Conservation (phyloP, 92 coral and sea anemone species). For the Siderastrea radians region DNA sequence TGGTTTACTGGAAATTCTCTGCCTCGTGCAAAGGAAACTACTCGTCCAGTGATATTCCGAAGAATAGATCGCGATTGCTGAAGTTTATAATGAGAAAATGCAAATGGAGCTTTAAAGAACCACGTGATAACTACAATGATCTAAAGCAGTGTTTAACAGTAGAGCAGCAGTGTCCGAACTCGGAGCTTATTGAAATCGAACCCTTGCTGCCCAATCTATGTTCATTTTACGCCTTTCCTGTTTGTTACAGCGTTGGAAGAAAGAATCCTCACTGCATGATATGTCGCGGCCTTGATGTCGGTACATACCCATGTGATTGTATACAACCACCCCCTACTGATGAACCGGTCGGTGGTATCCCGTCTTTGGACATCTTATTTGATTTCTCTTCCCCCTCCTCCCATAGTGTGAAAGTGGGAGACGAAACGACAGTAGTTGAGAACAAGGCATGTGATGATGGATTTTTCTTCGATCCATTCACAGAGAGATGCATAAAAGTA, state of each 20-base stretch:
- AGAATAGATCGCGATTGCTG: conserved; percentile 14
- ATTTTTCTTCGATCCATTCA: conserved; percentile 17
- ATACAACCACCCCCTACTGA: background rate
- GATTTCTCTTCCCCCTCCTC: conserved; percentile 20
- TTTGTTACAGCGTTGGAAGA: background rate
- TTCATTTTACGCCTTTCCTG: conserved; percentile 21
- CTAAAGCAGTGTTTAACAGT: conserved; percentile 10
- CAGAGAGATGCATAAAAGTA: background rate
- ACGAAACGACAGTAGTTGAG: background rate
- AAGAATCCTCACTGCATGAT: conserved; percentile 39
- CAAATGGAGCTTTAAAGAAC: background rate
- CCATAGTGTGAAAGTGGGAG: background rate
- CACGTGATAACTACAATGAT: background rate
- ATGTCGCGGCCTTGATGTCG: background rate
- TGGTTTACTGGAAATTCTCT: conserved; percentile 16
- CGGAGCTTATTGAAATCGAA: background rate
- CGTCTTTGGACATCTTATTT: conserved; percentile 31
- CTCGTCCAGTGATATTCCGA: background rate
- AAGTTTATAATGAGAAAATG: background rate
- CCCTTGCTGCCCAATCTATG: conserved; percentile 22
- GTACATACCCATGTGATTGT: background rate
- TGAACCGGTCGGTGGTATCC: background rate
- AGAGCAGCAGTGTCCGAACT: background rate
- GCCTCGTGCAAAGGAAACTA: background rate
- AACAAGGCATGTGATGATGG: conserved; percentile 11